These are phyloP conservation scores for Loripinus fragilis DNA, from an alignment of 2,888 invertebrate genomes.

Conservation along the genomic window DNA sequence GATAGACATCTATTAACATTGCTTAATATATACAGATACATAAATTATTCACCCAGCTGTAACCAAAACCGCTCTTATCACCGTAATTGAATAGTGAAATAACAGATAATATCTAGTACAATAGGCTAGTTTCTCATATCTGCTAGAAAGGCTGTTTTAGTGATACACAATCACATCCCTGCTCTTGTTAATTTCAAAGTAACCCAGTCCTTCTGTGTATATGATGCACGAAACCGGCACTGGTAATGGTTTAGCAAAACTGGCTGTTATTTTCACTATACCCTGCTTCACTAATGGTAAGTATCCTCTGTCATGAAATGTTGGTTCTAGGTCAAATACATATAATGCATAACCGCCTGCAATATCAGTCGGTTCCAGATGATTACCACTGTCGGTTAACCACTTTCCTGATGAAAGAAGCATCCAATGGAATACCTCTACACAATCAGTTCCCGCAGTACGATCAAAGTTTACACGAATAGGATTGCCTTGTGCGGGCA, in stretches of 20 bases:
- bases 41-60: too few relatives aligned
- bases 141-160: neutral
- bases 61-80: too few relatives aligned
- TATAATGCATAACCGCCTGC: constrained; percentile 25
- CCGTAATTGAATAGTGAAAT: too few relatives aligned
- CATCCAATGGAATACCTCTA: constrained; percentile 20
- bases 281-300: constrained; percentile 31
- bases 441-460: neutral
- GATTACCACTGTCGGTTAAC: constrained; percentile 22
- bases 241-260: constrained; percentile 4
- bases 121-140: neutral
- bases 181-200: constrained; percentile 27
- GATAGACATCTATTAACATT: too few relatives aligned
- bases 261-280: constrained; percentile 21
- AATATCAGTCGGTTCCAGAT: constrained; percentile 15
- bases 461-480: constrained; percentile 17
- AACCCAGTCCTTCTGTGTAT: constrained; percentile 15
- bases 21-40: too few relatives aligned
- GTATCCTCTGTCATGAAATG: constrained; percentile 10
- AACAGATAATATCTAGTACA: too few relatives aligned
- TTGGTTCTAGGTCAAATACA: constrained; percentile 33
- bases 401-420: constrained; percentile 6
- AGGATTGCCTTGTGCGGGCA: constrained; percentile 26
- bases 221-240: constrained; percentile 35
- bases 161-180: constrained; percentile 26